phyloP scores from a whole-genome alignment of 2,888 invertebrate genomes.

The Ommatoiulus sabulosus region DNA sequence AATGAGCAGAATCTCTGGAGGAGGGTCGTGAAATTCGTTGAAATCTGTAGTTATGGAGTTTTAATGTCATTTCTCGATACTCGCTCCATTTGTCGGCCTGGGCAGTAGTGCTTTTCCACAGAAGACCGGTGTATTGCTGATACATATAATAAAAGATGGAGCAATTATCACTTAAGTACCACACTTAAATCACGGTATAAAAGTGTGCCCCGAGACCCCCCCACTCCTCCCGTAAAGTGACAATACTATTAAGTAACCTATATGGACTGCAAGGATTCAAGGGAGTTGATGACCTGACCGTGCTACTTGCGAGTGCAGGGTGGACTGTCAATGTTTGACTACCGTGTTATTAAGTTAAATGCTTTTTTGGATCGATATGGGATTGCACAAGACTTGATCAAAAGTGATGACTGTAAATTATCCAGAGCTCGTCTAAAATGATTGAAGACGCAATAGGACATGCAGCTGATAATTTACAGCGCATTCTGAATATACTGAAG shows the following conservation, averaged over 20 bases:
- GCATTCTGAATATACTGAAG: too few relatives aligned
- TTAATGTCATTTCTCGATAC: not conserved
- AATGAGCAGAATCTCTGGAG: not conserved
- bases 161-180: constrained; percentile 19
- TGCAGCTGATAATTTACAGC: too few relatives aligned
- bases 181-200: not conserved
- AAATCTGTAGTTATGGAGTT: not conserved
- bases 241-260: constrained; percentile 1
- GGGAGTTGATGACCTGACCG: not conserved
- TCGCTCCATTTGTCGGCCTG: not conserved
- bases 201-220: not conserved
- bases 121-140: not conserved
- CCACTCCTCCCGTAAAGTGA: not conserved
- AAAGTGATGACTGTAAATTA: not conserved
- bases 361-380: not conserved
- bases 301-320: not conserved
- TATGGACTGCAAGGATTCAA: not conserved
- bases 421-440: too few relatives aligned
- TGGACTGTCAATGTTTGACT: not conserved
- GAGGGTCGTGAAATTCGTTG: not conserved
- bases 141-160: constrained; percentile 6
- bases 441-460: too few relatives aligned
- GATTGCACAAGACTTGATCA: not conserved
- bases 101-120: not conserved
- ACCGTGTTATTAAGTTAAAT: not conserved